These are phyloP conservation scores for Aelia acuminata DNA, from an alignment of 2,888 invertebrate species.

Conservation along the genomic window DNA sequence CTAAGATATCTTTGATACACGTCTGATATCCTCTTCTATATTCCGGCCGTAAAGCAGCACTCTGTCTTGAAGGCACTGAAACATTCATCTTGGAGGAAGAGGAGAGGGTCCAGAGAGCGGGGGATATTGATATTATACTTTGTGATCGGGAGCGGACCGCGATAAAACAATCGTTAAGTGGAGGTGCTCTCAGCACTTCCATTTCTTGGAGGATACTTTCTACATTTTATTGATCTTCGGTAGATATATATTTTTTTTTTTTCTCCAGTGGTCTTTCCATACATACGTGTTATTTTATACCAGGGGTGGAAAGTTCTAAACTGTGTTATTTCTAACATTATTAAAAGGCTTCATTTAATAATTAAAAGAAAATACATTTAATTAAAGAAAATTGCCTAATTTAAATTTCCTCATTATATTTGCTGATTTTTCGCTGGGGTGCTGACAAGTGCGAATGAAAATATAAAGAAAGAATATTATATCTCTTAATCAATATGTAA, in stretches of 20 bases:
- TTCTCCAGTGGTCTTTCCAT: not conserved
- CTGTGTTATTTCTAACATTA: not conserved
- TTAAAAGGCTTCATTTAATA: too few species aligned
- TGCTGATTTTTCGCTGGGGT: too few species aligned
- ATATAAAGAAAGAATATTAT: too few species aligned
- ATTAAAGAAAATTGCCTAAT: too few species aligned
- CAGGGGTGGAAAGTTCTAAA: not conserved
- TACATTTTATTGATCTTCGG: not conserved
- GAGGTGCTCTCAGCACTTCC: not conserved
- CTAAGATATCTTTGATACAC: not conserved
- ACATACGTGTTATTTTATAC: not conserved
- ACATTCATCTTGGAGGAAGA: slow-evolving; percentile 18
- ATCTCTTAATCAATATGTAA: too few species aligned
- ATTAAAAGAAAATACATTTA: too few species aligned
- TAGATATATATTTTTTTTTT: not conserved
- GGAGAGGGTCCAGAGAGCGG: not conserved
- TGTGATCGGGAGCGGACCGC: not conserved
- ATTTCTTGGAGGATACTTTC: not conserved
- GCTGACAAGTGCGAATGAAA: too few species aligned
- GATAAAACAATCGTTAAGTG: slow-evolving; percentile 26
- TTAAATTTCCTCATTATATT: too few species aligned
- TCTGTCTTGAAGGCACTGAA: not conserved
- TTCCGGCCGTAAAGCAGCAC: not conserved
- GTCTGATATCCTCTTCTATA: not conserved
- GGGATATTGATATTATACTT: slow-evolving; percentile 37